phyloP scores from a whole-genome alignment of 2,797 vertebrate species.

The Amniataba percoides region DNA sequence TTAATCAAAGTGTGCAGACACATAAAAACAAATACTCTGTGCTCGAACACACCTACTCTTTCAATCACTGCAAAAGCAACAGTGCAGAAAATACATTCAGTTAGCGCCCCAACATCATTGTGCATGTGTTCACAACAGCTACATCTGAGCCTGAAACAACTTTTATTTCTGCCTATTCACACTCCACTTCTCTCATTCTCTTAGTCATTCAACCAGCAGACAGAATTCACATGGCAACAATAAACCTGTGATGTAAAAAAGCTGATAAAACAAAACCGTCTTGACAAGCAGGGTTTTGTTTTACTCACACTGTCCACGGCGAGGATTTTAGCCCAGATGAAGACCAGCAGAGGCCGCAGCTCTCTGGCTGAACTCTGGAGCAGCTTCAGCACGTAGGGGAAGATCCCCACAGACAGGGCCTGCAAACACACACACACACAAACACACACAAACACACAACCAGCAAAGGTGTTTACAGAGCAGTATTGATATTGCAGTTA shows the following conservation, averaged over 20 bases:
- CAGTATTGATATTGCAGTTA: not conserved
- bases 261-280: not conserved
- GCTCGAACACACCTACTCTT: not conserved
- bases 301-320: conserved; percentile 98
- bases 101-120: not conserved
- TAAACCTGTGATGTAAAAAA: not conserved
- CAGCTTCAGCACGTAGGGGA: conserved; percentile 96
- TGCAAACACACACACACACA: conserved; percentile 68
- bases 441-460: conserved; percentile 38
- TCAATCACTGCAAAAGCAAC: not conserved
- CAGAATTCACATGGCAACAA: not conserved
- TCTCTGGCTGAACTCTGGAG: conserved; percentile 97
- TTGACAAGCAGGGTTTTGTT: not conserved
- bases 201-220: not conserved
- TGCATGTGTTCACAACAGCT: not conserved
- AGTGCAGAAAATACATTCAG: no score
- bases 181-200: not conserved
- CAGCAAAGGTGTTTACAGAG: conserved; percentile 11
- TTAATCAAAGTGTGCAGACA: not conserved
- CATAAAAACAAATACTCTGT: not conserved
- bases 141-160: not conserved
- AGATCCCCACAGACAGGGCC: conserved; percentile 97
- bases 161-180: not conserved
- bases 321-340: conserved; percentile 99
- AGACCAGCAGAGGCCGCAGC: conserved; percentile 94